A percentile compares a stretch with the other conserved stretches of the same genome.
Conservation (phyloP, 2,888 invertebrate species). For the Lochmaea crataegi region DNA sequence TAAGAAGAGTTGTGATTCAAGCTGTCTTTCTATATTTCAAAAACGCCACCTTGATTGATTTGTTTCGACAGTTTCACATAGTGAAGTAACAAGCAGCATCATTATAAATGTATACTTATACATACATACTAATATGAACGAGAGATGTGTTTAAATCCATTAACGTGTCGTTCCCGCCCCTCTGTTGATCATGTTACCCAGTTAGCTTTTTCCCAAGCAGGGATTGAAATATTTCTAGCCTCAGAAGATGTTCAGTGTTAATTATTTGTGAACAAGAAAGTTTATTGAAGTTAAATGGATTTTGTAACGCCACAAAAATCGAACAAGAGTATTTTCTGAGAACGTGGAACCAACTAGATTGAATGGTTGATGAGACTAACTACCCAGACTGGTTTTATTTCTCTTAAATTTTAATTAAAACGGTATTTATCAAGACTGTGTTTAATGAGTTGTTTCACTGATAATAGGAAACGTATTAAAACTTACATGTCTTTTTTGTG, state of each 20-base stretch:
- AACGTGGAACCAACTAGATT: constrained; percentile 18
- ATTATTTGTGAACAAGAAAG: constrained; percentile 50
- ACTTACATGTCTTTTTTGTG: too few species aligned
- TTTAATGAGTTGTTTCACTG: background rate
- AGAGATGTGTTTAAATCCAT: constrained; percentile 60
- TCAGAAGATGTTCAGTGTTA: constrained; percentile 48
- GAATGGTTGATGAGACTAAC: constrained; percentile 7
- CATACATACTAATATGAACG: constrained; percentile 59
- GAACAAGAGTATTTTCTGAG: constrained; percentile 29
- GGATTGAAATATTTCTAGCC: constrained; percentile 60
- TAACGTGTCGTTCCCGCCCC: constrained; percentile 58
- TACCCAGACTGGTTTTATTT: constrained; percentile 20
- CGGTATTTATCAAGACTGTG: background rate
- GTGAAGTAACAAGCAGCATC: constrained; percentile 13
- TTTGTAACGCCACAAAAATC: constrained; percentile 36
- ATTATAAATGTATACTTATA: constrained; percentile 40
- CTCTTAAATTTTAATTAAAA: constrained; percentile 26
- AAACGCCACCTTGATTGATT: background rate
- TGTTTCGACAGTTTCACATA: background rate
- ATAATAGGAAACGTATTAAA: background rate
- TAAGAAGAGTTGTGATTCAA: too few species aligned
- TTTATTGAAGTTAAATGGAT: constrained; percentile 41
- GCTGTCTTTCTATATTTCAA: too few species aligned
- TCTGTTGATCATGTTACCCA: constrained; percentile 63
- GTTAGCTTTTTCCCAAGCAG: constrained; percentile 58